Evolutionary conservation across 2,797 vertebrate genomes (phyloP), one percentile per base, ranked within the genome.

Genomic region (Esox lucius): DNA sequence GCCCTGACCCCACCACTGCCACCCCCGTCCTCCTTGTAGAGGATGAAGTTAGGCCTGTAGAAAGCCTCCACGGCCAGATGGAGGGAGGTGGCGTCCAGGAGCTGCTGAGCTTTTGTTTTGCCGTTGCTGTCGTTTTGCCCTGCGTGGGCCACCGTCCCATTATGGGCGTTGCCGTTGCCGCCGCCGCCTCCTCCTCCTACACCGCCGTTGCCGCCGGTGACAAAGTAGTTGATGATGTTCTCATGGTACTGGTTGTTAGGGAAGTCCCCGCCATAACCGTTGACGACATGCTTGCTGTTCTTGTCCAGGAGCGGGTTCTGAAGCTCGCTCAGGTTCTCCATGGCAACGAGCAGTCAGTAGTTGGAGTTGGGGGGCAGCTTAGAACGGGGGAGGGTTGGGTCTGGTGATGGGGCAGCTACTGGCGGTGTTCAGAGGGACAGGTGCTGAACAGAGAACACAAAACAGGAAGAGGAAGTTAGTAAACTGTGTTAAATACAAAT

Each of bases 191-290:
- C 81, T 80, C 59, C 77, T 61, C 33, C 81, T 80, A 46, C 77
- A 11, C 80, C 82, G 1, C 86, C 89, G 19, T 90, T 87, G 0
- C 87, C 83, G 42, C 95, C 91, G 8, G 95, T 94, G 72, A 97
- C 96, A 84, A 98, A 96, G 87, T 97, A 97, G 81, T 96, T 97
- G 77, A 98, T 97, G 78, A 98, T 95, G 91, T 98, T 97, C 86
- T 96, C 95, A 85, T 95, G 95, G 87, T 96, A 95, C 73, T 70
- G 94, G 79, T 95, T 97, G 68, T 91, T 91, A 9, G 95, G 85
- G 42, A 96, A 95, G 81, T 96, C 94, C 26, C 94, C 95, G 65
- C 94, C 94, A 53, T 96, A 98, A 79, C 95, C 92, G n/a, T 78
- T 94, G 35, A 93, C 91, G 82, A 97, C 92, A 68, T 96, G 96